Conservation (phyloP, 2,113 vertebrate genomes). For the Chionis minor region DNA sequence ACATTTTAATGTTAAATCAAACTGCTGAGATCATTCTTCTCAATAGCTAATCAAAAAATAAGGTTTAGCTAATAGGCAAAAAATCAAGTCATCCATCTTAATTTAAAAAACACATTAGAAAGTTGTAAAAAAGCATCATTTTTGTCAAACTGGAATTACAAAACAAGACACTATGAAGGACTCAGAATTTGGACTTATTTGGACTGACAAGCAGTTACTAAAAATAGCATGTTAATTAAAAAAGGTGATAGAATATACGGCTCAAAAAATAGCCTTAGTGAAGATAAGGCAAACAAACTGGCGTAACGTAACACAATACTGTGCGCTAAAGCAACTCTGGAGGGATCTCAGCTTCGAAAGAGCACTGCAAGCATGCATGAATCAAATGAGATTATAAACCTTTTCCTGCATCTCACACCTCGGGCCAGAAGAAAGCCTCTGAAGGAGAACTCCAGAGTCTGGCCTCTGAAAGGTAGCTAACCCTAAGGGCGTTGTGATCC, state of each 20-base stretch:
- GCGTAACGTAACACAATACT: background rate
- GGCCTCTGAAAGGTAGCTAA: background rate
- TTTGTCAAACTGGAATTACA: background rate
- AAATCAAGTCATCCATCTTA: background rate
- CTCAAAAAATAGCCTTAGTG: background rate
- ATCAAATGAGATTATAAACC: background rate
- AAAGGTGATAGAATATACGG: background rate
- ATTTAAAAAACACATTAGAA: background rate
- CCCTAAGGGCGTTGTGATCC: background rate
- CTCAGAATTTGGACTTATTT: background rate
- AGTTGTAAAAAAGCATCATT: background rate
- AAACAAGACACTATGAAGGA: background rate
- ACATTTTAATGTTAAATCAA: background rate
- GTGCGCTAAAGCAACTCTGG: background rate
- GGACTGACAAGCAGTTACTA: background rate
- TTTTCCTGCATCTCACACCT: constrained; percentile 19
- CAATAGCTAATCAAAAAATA: background rate
- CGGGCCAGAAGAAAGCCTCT: constrained; percentile 20
- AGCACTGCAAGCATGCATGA: background rate
- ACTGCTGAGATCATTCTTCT: background rate
- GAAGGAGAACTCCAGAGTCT: constrained; percentile 11
- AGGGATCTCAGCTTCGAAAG: background rate
- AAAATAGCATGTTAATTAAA: background rate
- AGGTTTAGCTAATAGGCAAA: background rate
- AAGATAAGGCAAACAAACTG: background rate